phyloP scores from a whole-genome alignment of 2,888 invertebrate genomes.

The Drosophila barbarae region DNA sequence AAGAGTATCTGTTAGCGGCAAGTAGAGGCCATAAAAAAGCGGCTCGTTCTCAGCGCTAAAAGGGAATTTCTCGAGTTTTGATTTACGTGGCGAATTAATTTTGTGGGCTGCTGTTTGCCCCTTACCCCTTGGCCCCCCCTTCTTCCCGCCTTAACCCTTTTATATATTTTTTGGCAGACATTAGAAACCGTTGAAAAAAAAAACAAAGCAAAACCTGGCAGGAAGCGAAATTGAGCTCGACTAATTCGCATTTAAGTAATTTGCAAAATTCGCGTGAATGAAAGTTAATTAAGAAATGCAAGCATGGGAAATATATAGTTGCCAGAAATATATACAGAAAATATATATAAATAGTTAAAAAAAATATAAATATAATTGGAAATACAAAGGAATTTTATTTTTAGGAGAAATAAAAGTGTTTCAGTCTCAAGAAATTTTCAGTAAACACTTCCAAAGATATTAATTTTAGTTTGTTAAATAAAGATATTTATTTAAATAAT shows the following conservation, averaged over 20 bases:
- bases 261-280: slow-evolving; percentile 41
- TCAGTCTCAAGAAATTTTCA: background rate
- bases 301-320: slow-evolving; percentile 5
- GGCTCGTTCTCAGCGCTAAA: slow-evolving; percentile 42
- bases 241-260: slow-evolving; percentile 63
- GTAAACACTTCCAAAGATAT: background rate
- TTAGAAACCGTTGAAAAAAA: slow-evolving; percentile 49
- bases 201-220: slow-evolving; percentile 27
- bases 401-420: background rate
- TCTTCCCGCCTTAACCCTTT: slow-evolving; percentile 2
- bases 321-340: background rate
- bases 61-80: slow-evolving; percentile 51
- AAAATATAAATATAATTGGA: background rate
- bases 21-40: slow-evolving; percentile 34
- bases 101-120: slow-evolving; percentile 41
- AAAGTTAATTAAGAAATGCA: slow-evolving; percentile 57
- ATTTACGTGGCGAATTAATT: slow-evolving; percentile 74
- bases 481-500: background rate
- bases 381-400: background rate
- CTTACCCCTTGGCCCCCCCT: background rate
- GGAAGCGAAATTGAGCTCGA: slow-evolving; percentile 65
- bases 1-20: slow-evolving; percentile 3
- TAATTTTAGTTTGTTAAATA: background rate
- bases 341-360: background rate
- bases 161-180: slow-evolving; percentile 18